phyloP scores from a whole-genome alignment of 1,140 invertebrate genomes.

The Sarcophaga bullata region DNA sequence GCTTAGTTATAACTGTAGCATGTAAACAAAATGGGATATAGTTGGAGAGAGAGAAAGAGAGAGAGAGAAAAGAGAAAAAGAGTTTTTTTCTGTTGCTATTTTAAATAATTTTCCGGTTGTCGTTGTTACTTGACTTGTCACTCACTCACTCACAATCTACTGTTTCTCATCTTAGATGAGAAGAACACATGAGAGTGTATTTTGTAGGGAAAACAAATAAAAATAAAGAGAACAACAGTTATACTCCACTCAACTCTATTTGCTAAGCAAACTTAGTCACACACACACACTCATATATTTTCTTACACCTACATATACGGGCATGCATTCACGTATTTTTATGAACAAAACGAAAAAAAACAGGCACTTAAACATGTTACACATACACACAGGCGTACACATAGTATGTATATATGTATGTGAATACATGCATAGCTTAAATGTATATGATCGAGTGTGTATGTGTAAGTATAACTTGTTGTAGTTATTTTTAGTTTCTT shows the following conservation, averaged over 20 bases:
- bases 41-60: background rate
- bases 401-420: too few relatives aligned
- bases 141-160: background rate
- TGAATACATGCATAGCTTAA: background rate
- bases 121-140: conserved; percentile 23
- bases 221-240: background rate
- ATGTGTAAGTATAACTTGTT: background rate
- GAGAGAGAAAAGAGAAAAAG: too few relatives aligned
- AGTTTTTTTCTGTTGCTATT: background rate
- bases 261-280: background rate
- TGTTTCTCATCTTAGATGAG: background rate
- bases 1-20: background rate
- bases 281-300: too few relatives aligned
- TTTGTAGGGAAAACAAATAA: background rate
- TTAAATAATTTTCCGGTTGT: conserved; percentile 26
- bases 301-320: too few relatives aligned
- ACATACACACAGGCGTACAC: background rate
- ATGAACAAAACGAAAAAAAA: too few relatives aligned
- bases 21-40: background rate
- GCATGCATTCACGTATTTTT: too few relatives aligned
- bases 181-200: background rate
- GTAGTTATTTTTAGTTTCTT: background rate
- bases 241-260: background rate
- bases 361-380: too few relatives aligned
- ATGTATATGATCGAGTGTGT: background rate